Evolutionary conservation across 2,797 vertebrate species (phyloP), one percentile per base, ranked within the genome.

Genomic region (Cyprinodon diabolis): DNA sequence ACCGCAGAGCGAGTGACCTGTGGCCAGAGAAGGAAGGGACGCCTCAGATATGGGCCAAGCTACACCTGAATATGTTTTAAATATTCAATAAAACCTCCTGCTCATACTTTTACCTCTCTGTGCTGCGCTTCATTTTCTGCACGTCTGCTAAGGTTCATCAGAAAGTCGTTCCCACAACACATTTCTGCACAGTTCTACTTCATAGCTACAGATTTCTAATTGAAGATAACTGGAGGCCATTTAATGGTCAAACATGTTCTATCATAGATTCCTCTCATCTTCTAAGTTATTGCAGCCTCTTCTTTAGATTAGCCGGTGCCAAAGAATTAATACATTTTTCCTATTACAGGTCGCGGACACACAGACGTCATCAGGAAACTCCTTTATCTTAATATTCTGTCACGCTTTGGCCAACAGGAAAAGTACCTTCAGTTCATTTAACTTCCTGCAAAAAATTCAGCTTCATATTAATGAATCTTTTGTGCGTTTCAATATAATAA

Each of bases 1-100:
- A 75, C 91, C 91, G 81, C 92, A 91, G 84, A 94, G 91, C 74
- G 81, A 92, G 76, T 95, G 91, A 95, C 88, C 84, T 68, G 11
- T 63, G 82, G 79, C 81, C 84, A 80, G 76, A 65, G 40, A 80
- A 73, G 66, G 60, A 74, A 82, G 84, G 58, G 4, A 17, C 25
- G 74, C 21, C 68, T 19, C 48, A 66, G 76, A 83, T 79, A 70
- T 9, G 49, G 71, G 68, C 81, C 35, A 62, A 74, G 69, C 47
- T 66, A 77, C 14, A 35, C 13, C 23, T 72, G 62, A 77, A 86
- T 76, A 85, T 76, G 72, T 85, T 87, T 81, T 76, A 73, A 81
- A 87, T 85, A 86, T 80, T 85, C 77, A 82, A 74, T 82, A 68
- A 86, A 86, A 79, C 62, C 55, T 77, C 74, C 58, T 19, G 65